Base-by-base conservation (phyloP, 1,140 invertebrate genomes). In the Apocrypta bakeri region DNA sequence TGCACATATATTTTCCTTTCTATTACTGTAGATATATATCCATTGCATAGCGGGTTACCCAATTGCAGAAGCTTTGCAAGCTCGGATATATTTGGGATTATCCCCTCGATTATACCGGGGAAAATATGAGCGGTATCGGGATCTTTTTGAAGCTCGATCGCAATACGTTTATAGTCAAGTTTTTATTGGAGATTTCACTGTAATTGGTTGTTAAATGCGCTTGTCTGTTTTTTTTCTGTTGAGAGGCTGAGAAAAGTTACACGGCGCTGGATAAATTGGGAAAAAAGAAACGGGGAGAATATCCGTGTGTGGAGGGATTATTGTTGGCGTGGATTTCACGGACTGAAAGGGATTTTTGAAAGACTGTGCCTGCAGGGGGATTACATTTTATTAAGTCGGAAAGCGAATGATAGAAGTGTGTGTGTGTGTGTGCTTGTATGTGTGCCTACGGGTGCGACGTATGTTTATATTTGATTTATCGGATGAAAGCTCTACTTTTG, bases 141-240 rank as follows among this genome's bases (percentile, higher is more conserved):
- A 37, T 37, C 2, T 37, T 0, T 31, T 2, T 0, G 9, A 27
- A 56, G 21, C 56, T n/a, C 21, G 37, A n/a, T n/a, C n/a, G n/a
- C n/a, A n/a, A n/a, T n/a, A n/a, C n/a, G n/a, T n/a, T n/a, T 78
- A 78, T 78, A 63, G 66, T 56, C 11, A 71, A 79, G 37, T 79
- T 79, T 78, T 79, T 71, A 79, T 71, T 79, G 31, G 77, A 56
- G 77, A 71, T 79, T n/a, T 61, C 8, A 27, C 40, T 6, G 27
- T 79, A 79, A 79, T 79, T 71, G 66, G 66, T 71, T 48, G 66
- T 56, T 56, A 37, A 9, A 37, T 37, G 56, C 77, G 24, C 27
- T 8, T 27, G n/a, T n/a, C n/a, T 12, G 37, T 42, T 79, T 71
- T 79, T 37, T 63, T n/a, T n/a, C n/a, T 31, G 76, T 66, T 68